Evolutionary conservation across 2,888 invertebrate genomes (phyloP), one percentile per base, ranked within the genome.

Genomic region (Dynastes tityus): DNA sequence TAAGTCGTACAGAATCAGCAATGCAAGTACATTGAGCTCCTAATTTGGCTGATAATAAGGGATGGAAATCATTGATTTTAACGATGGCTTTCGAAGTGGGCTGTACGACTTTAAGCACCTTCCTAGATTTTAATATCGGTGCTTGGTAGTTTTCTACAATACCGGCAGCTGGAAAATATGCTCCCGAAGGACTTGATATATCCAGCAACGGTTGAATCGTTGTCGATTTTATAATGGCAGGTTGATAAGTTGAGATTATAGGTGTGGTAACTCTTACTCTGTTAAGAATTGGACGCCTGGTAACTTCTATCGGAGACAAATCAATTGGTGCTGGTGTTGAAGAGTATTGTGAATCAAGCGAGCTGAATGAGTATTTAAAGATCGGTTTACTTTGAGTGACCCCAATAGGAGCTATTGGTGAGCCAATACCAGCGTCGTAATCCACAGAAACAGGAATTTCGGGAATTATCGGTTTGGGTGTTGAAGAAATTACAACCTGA

Each of bases 1-100:
- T 90, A 0, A 92, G 87, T 32, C 89, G 88, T 51, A 92, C 82
- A 0, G 91, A 88, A 67, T 92, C 92, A 0, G 92, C 92, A 81
- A 91, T 90, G 84, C 94, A 95, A 76, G 94, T 94, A 82, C 94
- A 95, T 75, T 94, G 94, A 2, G 94, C 94, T 2, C 94, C 93
- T 11, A 95, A 88, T 88, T 95, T 95, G 58, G 93, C 91, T 0
- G 94, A 90, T 22, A 94, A 89, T 8, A 94, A 88, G 0, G 94
- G 94, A 86, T 94, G 94, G 82, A 93, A 92, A 82, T 94, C 94
- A 82, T 94, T 94, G 80, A 93, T 91, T 86, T 94, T 93, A 0
- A 94, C 92, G 1, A 94, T 92, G 8, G 93, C 91, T 58, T 90
- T 91, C 53, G 91, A 90, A 83, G 90, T 90, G 32, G 91, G 90